Percentiles rank a stretch among this genome's conserved stretches.
Conservation (phyloP, 2,888 invertebrate genomes). For the Cheiracanthium punctorium region DNA sequence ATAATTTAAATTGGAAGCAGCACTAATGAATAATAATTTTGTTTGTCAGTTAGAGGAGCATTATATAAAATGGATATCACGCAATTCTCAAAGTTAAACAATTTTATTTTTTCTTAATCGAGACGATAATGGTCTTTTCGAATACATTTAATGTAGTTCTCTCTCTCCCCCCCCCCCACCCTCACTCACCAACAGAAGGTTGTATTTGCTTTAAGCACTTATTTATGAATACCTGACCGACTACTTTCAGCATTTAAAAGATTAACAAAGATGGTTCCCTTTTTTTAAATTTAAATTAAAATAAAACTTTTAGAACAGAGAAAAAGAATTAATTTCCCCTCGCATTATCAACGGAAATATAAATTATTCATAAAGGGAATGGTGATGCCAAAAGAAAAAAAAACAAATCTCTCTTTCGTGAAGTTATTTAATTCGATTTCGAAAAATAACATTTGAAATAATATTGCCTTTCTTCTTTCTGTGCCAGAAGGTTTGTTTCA, state of each 20-base stretch:
- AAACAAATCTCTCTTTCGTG: background rate
- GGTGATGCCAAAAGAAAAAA: background rate
- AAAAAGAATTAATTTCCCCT: background rate
- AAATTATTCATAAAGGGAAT: conserved; percentile 3
- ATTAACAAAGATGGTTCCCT: conserved; percentile 8
- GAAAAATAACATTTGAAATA: conserved; percentile 15
- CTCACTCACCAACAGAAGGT: no score
- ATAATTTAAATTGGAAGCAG: no score
- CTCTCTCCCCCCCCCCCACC: no score
- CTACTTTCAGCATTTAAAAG: background rate
- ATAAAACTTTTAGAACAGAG: background rate
- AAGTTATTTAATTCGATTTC: background rate
- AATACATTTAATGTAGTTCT: no score
- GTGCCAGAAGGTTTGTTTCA: background rate
- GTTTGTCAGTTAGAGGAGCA: no score
- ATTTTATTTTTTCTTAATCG: no score
- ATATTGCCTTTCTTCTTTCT: background rate
- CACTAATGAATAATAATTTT: no score
- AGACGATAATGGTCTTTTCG: no score
- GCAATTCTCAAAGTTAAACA: no score
- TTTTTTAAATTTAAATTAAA: background rate
- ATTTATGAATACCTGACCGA: background rate
- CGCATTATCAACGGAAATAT: background rate
- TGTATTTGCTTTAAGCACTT: no score
- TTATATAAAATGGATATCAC: no score